Evolutionary conservation across 2,888 invertebrate genomes (phyloP), one percentile per base, ranked within the genome.

Genomic region (Limnephilus lunatus): DNA sequence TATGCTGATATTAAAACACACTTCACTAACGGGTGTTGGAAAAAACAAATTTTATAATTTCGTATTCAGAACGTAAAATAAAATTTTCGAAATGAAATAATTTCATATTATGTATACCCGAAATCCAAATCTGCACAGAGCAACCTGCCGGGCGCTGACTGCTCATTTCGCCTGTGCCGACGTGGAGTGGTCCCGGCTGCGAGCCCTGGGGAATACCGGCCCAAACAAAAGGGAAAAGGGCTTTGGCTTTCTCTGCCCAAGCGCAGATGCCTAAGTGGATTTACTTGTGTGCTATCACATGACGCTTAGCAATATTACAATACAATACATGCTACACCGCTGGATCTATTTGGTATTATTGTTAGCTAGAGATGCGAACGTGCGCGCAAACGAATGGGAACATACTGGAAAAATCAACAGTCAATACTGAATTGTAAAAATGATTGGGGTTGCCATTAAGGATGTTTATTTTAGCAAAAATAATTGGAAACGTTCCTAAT

Each of bases 251-350:
- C 68, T n/a, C 68, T 68, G 68, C 68, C 68, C 35, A 48, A 44
- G 86, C 86, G 86, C 39, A 44, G 44, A 44, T 86, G 86, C 44
- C 25, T 86, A 86, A 86, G 86, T 86, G 86, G 86, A 86, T 86
- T 86, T 86, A 44, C 44, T 39, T 86, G 86, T 86, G 86, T 86
- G 86, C 86, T 86, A 86, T 86, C 86, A 86, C 44, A 44, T 86
- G 25, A 48, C 86, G 86, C 14, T 44, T 86, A 86, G 44, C 86
- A 86, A 30, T 44, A 48, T 86, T 86, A 44, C 44, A 85, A 25
- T 85, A 53, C 53, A 53, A 39, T 39, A 39, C 35, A 35, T 53
- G 15, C 53, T 53, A 15, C 53, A 25, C n/a, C 9, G 83, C 83
- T n/a, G 35, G 19, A 83, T 35, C 83, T 83, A 83, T 12, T 83